A percentile compares a stretch with the other conserved stretches of the same genome.
Conservation (phyloP, 2,797 vertebrate species). For the Leptodactylus fallax region DNA sequence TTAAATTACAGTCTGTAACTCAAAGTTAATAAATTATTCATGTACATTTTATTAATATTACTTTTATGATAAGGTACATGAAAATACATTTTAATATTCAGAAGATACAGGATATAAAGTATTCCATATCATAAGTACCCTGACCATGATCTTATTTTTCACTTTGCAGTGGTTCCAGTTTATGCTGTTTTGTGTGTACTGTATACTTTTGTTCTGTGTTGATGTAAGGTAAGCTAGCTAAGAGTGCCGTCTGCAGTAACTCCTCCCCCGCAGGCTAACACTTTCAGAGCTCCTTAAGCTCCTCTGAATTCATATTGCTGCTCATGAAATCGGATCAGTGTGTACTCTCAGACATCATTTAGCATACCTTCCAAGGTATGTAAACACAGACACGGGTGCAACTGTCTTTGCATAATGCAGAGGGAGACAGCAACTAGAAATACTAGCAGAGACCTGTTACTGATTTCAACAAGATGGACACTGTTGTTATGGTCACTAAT, state of each 20-base stretch:
- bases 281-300: constrained; percentile 31
- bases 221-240: constrained; percentile 5
- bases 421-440: constrained; percentile 46
- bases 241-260: background rate
- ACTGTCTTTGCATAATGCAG: constrained; percentile 46
- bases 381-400: constrained; percentile 52
- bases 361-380: constrained; percentile 40
- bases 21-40: background rate
- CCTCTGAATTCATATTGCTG: constrained; percentile 34
- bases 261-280: background rate
- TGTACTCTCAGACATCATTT: constrained; percentile 33
- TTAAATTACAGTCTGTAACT: background rate
- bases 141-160: background rate
- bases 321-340: constrained; percentile 48
- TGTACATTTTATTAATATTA: background rate
- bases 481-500: constrained; percentile 71
- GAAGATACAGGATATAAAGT: background rate
- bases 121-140: background rate
- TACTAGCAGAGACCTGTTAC: constrained; percentile 64
- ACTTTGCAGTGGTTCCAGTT: background rate
- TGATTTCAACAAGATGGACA: constrained; percentile 73
- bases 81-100: background rate
- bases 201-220: background rate
- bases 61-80: background rate
- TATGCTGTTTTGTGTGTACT: background rate